These are phyloP conservation scores for Eupithecia dodoneata DNA, from an alignment of 2,888 invertebrate species.

Conservation along the genomic window DNA sequence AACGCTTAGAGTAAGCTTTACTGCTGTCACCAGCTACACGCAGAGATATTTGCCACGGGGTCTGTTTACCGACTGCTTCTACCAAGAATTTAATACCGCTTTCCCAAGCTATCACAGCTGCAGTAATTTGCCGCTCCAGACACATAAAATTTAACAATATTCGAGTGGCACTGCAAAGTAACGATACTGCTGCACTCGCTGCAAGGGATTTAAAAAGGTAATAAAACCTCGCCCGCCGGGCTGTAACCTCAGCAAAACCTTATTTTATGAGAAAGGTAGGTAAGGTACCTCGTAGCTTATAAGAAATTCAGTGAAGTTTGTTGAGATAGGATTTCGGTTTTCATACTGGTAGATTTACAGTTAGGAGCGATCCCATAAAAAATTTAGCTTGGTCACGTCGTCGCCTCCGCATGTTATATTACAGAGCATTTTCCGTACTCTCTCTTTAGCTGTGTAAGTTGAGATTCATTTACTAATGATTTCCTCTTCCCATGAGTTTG, in stretches of 20 bases:
- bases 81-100: background rate
- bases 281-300: background rate
- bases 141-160: slow-evolving; percentile 56
- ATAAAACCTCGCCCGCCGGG: slow-evolving; percentile 25
- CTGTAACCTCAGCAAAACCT: slow-evolving; percentile 22
- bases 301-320: background rate
- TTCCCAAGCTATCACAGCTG: slow-evolving; percentile 3
- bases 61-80: background rate
- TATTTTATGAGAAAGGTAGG: slow-evolving; percentile 16
- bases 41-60: background rate
- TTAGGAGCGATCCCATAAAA: background rate
- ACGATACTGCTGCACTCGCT: slow-evolving; percentile 42
- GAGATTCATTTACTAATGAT: background rate
- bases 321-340: background rate
- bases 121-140: slow-evolving; percentile 43
- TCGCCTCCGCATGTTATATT: background rate
- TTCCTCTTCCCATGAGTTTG: background rate
- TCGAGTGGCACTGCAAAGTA: slow-evolving; percentile 42
- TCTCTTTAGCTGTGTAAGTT: background rate
- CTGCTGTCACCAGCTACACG: background rate
- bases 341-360: background rate
- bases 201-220: slow-evolving; percentile 22
- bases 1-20: background rate
- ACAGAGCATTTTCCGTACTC: background rate
- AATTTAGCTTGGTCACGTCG: background rate